phyloP scores from a whole-genome alignment of 2,797 vertebrate species.

The Australoheros facetus region DNA sequence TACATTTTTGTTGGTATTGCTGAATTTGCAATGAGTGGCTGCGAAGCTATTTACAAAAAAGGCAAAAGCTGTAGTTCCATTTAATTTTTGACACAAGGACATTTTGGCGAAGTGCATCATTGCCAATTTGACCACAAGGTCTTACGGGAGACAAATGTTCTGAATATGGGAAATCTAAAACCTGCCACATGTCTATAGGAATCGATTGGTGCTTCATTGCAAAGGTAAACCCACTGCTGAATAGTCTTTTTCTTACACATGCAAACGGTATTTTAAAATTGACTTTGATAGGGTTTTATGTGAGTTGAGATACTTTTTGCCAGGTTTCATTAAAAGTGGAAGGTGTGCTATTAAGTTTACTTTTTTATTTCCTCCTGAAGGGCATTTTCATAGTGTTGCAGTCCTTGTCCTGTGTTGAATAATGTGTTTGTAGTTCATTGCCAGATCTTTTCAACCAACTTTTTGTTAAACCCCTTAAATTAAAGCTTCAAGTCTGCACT shows the following conservation, averaged over 20 bases:
- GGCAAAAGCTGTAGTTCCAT: not conserved
- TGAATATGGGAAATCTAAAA: not conserved
- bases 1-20: not conserved
- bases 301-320: not conserved
- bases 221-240: not conserved
- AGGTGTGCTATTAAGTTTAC: not conserved
- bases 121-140: not conserved
- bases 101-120: not conserved
- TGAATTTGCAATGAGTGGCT: not conserved
- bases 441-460: not conserved
- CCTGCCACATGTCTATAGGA: not conserved
- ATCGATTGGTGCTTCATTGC: not conserved
- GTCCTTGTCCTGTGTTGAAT: too few relatives aligned
- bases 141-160: not conserved
- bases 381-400: not conserved
- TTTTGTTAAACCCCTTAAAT: not conserved
- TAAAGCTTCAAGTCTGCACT: not conserved
- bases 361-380: not conserved
- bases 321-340: not conserved
- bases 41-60: not conserved
- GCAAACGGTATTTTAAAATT: not conserved
- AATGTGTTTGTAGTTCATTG: not conserved
- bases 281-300: not conserved
- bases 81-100: fast-evolving
- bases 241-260: not conserved